Conservation (phyloP, 2,888 invertebrate species). For the Pseudococcus longispinus region DNA sequence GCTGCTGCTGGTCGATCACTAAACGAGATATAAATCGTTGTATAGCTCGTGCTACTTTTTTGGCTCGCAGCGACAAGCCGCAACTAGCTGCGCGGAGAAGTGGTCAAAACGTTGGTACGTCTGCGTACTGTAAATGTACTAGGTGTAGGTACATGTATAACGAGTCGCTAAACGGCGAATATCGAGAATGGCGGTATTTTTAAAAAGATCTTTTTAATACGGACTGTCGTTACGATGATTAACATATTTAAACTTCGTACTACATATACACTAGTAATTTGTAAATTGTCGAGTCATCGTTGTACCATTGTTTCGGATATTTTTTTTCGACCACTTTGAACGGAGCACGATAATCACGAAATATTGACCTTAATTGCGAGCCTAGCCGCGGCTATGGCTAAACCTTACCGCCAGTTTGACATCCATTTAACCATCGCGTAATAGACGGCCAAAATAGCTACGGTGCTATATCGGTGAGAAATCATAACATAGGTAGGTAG, state of each 20-base stretch:
- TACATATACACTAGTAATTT: slow-evolving; percentile 30
- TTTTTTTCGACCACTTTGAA: slow-evolving; percentile 12
- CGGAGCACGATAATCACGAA: slow-evolving; percentile 14
- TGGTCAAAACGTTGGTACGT: background rate
- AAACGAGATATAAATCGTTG: slow-evolving; percentile 41
- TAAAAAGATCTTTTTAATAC: slow-evolving; percentile 42
- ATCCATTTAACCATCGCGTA: slow-evolving; percentile 16
- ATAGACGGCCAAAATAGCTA: background rate
- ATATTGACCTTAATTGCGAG: slow-evolving; percentile 41
- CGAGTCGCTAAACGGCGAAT: slow-evolving; percentile 32
- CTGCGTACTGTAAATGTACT: too few species aligned
- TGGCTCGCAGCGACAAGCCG: slow-evolving; percentile 29
- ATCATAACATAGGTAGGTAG: background rate
- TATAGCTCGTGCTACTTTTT: slow-evolving; percentile 34
- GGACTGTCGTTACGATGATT: slow-evolving; percentile 41
- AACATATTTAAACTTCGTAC: slow-evolving; percentile 37
- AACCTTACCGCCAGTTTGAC: background rate
- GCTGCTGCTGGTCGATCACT: background rate
- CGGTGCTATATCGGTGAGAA: background rate
- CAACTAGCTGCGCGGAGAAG: background rate
- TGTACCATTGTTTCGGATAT: slow-evolving; percentile 21
- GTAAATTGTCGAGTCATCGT: slow-evolving; percentile 27
- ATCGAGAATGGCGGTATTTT: slow-evolving; percentile 12
- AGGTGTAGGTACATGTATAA: background rate
- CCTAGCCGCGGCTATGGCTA: background rate